phyloP scores from a whole-genome alignment of 2,113 vertebrate genomes.

The Cryptotis parvus region DNA sequence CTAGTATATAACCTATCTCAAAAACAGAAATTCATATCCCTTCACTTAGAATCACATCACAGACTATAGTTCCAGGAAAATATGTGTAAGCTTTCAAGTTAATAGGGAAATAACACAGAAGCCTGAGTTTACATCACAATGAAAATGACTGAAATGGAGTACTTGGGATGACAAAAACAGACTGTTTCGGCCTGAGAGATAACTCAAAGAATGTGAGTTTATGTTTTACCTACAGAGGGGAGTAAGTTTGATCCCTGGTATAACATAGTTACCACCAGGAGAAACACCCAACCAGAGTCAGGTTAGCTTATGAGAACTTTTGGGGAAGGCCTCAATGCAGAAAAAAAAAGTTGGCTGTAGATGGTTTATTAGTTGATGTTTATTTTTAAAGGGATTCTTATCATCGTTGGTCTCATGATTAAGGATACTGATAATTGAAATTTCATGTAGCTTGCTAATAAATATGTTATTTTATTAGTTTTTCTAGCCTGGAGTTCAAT shows the following conservation, averaged over 20 bases:
- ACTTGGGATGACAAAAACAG: neutral
- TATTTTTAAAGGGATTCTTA: conserved; percentile 68
- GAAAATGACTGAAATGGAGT: neutral
- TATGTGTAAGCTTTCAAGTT: neutral
- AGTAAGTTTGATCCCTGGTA: too few species aligned
- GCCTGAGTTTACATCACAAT: neutral
- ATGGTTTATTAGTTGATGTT: conserved; percentile 15
- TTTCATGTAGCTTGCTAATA: conserved; percentile 45
- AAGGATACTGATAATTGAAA: conserved; percentile 49
- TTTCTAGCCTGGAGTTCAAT: conserved; percentile 28
- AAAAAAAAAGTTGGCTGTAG: conserved; percentile 8
- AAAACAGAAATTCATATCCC: neutral
- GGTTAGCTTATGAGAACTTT: too few species aligned
- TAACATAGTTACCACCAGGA: too few species aligned
- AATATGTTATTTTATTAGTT: conserved; percentile 26
- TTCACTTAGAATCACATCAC: neutral
- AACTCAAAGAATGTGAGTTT: neutral
- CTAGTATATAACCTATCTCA: neutral
- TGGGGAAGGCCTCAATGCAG: too few species aligned
- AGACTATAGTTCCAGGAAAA: neutral
- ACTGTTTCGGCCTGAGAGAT: neutral
- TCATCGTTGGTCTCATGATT: conserved; percentile 49
- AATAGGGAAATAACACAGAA: neutral
- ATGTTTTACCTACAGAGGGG: conserved; percentile 18
- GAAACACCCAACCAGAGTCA: too few species aligned